Percentiles rank a stretch among this genome's conserved stretches.
Conservation (phyloP, 2,888 invertebrate genomes). For the Xanthia icteritia region DNA sequence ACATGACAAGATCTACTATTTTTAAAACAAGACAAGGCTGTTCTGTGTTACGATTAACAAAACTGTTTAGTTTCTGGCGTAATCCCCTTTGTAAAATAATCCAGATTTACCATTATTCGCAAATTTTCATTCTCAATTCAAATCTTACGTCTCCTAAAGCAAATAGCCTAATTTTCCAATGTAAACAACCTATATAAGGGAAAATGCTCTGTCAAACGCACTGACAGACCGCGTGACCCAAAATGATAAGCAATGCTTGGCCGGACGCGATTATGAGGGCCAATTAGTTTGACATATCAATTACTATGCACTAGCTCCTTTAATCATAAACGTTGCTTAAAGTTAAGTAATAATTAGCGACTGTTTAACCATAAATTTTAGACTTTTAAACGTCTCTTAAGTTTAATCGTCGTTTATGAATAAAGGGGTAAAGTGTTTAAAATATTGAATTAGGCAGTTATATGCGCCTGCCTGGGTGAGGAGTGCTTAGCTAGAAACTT, state of each 20-base stretch:
- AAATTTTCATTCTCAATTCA: background rate
- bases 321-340: no score
- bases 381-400: no score
- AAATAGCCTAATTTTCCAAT: background rate
- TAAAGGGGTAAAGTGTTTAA: background rate
- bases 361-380: no score
- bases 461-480: background rate
- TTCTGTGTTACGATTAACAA: background rate
- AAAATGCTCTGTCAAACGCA: conserved; percentile 18
- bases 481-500: background rate
- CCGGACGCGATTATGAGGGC: conserved; percentile 28
- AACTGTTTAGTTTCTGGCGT: background rate
- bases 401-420: no score
- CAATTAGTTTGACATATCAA: conserved; percentile 52
- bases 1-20: background rate
- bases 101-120: background rate
- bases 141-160: background rate
- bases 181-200: background rate
- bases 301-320: conserved; percentile 22
- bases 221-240: conserved; percentile 42
- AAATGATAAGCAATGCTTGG: conserved; percentile 50
- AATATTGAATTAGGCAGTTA: background rate
- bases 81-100: background rate
- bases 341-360: no score
- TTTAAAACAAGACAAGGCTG: background rate